phyloP scores from a whole-genome alignment of 2,113 vertebrate genomes.

The Callospermophilus lateralis region DNA sequence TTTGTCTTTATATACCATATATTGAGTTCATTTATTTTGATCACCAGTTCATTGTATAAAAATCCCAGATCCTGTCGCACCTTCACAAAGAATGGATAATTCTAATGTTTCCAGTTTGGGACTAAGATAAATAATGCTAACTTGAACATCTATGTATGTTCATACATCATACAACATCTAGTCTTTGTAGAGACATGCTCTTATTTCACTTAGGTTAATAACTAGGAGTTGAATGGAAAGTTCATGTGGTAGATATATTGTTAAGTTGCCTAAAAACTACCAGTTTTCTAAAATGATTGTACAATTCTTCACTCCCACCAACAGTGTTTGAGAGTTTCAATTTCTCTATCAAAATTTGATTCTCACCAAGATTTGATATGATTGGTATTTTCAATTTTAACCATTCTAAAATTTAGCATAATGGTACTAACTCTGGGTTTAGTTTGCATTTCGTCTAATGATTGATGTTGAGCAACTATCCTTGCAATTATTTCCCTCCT shows the following conservation, averaged over 20 bases:
- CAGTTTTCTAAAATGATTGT: not conserved
- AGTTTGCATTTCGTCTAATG: not conserved
- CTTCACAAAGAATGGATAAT: not conserved
- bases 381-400: not conserved
- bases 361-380: not conserved
- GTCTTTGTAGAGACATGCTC: not conserved
- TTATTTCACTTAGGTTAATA: not conserved
- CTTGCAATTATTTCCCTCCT: not conserved
- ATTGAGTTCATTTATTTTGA: conserved; percentile 8
- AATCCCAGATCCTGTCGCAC: not conserved
- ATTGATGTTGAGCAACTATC: not conserved
- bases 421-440: not conserved
- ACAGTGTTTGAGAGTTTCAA: not conserved
- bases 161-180: no score
- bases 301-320: not conserved
- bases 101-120: not conserved
- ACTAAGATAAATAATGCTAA: not conserved
- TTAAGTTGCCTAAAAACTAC: not conserved
- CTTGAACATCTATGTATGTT: not conserved
- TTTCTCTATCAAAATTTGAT: not conserved
- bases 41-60: not conserved
- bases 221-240: not conserved
- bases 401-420: not conserved
- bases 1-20: not conserved
- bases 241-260: not conserved